These are phyloP conservation scores for Tapera naevia DNA, from an alignment of 2,797 vertebrate genomes.

Conservation along the genomic window DNA sequence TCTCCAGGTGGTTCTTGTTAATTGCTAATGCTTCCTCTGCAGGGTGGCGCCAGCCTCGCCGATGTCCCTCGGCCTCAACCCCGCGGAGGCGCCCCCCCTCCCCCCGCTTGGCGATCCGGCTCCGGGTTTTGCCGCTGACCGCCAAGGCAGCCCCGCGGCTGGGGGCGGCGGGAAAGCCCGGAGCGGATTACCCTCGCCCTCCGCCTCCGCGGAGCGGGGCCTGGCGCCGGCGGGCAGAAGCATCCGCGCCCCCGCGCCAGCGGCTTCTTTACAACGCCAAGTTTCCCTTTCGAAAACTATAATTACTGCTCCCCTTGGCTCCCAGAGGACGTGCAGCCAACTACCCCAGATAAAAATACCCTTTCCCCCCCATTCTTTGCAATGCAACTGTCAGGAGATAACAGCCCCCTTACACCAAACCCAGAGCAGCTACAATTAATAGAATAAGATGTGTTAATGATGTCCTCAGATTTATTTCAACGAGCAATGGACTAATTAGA, in stretches of 20 bases:
- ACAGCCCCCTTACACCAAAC: background rate
- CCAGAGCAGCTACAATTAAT: constrained; percentile 12
- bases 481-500: constrained; percentile 38
- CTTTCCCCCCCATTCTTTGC: background rate
- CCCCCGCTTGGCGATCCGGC: accelerated
- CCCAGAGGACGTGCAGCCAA: background rate
- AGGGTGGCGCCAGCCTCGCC: too few species aligned
- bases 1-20: accelerated
- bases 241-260: background rate
- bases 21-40: too few species aligned
- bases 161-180: background rate
- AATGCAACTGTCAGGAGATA: background rate
- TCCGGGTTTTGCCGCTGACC: background rate
- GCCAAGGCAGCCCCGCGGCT: background rate
- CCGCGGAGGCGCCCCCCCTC: background rate
- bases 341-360: constrained; percentile 1
- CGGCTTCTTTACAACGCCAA: background rate
- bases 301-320: background rate
- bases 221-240: too few species aligned
- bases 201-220: background rate
- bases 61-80: background rate
- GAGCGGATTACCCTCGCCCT: accelerated
- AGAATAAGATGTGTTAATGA: constrained; percentile 48
- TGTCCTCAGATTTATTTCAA: constrained; percentile 44
- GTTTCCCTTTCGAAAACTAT: background rate